A percentile compares a stretch with the other conserved stretches of the same genome.
phyloP scores from a whole-genome alignment of 2,888 invertebrate species.

The Abrostola triplasia region DNA sequence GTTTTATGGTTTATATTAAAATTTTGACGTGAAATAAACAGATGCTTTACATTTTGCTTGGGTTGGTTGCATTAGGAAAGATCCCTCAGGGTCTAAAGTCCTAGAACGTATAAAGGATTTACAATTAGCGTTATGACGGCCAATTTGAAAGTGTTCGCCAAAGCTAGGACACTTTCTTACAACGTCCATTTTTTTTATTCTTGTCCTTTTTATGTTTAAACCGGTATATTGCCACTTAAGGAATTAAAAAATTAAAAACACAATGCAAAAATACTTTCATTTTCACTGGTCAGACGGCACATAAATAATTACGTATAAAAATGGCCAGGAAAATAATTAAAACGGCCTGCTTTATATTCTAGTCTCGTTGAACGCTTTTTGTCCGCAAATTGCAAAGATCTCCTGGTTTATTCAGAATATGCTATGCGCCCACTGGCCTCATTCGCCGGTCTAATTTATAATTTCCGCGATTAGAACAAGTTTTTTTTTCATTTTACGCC shows the following conservation, averaged over 20 bases:
- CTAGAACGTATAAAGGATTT: too few relatives aligned
- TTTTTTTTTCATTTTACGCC: constrained; percentile 57
- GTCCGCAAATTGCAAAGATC: constrained; percentile 75
- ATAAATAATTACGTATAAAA: constrained; percentile 55
- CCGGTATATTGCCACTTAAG: neutral
- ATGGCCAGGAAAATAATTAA: constrained; percentile 70
- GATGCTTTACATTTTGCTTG: neutral
- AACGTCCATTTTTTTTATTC: too few relatives aligned
- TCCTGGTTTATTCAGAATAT: constrained; percentile 66
- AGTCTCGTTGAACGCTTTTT: constrained; percentile 68
- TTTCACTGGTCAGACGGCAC: constrained; percentile 26
- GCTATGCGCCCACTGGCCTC: constrained; percentile 56
- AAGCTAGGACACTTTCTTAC: too few relatives aligned
- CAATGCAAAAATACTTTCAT: constrained; percentile 1
- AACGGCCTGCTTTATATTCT: constrained; percentile 74
- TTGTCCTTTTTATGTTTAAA: too few relatives aligned
- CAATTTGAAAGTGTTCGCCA: too few relatives aligned
- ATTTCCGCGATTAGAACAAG: constrained; percentile 65
- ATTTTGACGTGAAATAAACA: neutral
- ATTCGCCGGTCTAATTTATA: constrained; percentile 67
- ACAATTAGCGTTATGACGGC: too few relatives aligned
- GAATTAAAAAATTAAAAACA: constrained; percentile 1
- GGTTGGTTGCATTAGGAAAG: neutral
- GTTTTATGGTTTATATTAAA: constrained; percentile 13
- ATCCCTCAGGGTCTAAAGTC: too few relatives aligned